phyloP scores from a whole-genome alignment of 2,113 vertebrate species.

The Oreocharis arfaki region DNA sequence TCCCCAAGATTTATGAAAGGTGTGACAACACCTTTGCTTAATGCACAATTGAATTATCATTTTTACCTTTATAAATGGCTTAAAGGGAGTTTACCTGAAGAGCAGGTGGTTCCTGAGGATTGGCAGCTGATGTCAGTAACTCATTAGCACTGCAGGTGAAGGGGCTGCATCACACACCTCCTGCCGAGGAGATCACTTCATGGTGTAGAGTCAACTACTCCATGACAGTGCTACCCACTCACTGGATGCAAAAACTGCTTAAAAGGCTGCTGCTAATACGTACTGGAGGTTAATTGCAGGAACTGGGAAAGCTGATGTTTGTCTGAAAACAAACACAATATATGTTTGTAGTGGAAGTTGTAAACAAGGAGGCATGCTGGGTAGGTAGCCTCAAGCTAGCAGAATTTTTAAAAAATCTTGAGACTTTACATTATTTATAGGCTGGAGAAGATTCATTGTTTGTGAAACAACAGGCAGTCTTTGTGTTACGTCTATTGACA shows the following conservation, averaged over 20 bases:
- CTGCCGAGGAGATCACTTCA: neutral
- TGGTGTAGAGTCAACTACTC: neutral
- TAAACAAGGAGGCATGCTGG: conserved; percentile 66
- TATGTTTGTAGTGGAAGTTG: conserved; percentile 39
- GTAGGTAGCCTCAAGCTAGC: conserved; percentile 54
- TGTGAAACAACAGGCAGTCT: conserved; percentile 34
- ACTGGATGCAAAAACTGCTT: neutral
- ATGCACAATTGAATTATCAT: fast-evolving
- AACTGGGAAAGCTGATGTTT: conserved; percentile 29
- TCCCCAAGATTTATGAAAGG: neutral
- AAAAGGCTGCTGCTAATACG: neutral
- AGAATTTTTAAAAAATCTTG: conserved; percentile 38
- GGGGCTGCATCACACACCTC: neutral
- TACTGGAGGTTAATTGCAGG: conserved; percentile 52
- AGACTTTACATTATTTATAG: conserved; percentile 64
- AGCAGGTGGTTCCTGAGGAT: neutral
- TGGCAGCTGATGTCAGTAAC: neutral
- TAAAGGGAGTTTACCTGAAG: neutral
- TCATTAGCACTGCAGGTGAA: neutral
- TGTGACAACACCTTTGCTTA: neutral
- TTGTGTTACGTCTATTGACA: neutral
- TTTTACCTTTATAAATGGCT: neutral
- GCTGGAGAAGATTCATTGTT: conserved; percentile 50
- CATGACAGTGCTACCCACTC: fast-evolving
- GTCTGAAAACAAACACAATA: conserved; percentile 28